Evolutionary conservation across 1,140 invertebrate species (phyloP).

Genomic region (Ephestia elutella): DNA sequence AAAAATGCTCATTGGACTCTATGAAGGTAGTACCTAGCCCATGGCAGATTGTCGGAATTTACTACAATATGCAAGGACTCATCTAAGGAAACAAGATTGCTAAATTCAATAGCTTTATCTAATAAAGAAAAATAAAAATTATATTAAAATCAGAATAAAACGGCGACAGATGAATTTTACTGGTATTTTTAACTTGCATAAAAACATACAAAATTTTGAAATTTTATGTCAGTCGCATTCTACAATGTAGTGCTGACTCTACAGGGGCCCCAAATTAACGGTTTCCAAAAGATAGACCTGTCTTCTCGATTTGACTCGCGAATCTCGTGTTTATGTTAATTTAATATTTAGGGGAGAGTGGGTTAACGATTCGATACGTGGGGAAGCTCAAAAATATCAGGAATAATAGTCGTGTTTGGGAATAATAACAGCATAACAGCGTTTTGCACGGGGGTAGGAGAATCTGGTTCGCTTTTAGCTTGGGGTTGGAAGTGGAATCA

Average conservation of each 20-base stretch:
- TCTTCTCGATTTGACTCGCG: conserved; percentile 56
- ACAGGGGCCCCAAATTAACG: conserved; percentile 40
- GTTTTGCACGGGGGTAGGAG: neutral
- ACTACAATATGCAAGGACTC: too few species aligned
- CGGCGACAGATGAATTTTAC: too few species aligned
- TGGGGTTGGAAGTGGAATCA: neutral
- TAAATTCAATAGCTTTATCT: too few species aligned
- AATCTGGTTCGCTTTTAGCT: neutral
- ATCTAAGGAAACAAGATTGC: too few species aligned
- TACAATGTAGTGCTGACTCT: neutral
- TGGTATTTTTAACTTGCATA: too few species aligned
- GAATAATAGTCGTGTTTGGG: conserved; percentile 1
- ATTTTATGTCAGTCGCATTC: too few species aligned
- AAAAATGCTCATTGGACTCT: too few species aligned
- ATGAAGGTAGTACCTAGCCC: too few species aligned
- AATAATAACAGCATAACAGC: conserved; percentile 1
- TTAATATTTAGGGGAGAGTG: conserved; percentile 44
- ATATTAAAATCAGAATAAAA: too few species aligned
- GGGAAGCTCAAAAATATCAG: conserved; percentile 3
- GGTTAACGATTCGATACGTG: conserved; percentile 18
- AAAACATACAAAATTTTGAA: too few species aligned
- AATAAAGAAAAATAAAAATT: too few species aligned
- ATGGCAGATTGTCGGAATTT: too few species aligned
- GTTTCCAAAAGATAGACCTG: conserved; percentile 56
- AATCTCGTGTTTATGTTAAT: conserved; percentile 53